Base-by-base conservation (phyloP, 2,888 invertebrate genomes). In the Ceriagrion tenellum region DNA sequence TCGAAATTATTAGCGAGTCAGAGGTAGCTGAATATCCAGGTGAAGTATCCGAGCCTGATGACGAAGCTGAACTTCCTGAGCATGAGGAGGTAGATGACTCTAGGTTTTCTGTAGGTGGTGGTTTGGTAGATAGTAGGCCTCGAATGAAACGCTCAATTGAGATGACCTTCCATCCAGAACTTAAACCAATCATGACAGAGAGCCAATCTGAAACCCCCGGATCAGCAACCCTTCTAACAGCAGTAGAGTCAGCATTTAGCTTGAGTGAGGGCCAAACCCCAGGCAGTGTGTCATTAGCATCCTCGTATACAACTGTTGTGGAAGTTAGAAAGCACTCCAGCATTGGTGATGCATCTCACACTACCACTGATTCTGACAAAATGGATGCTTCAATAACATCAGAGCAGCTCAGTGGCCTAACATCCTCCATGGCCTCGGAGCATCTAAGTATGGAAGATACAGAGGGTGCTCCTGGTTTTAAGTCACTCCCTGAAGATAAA, bases 71-170 rank as follows among this genome's bases (percentile, higher is more conserved):
- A 10, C 96, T 96, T 88, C 95, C 96, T 18, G 96, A 96, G 16
- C 96, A 96, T 95, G 96, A 96, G 97, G 96, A 96, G 40, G 95
- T 56, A 96, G 96, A 96, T 93, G 95, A 89, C n/a, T 59, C 69
- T 12, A 88, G 56, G 55, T 91, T 95, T n/a, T 40, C 55, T 4
- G 13, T 63, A 12, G 59, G 88, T 88, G 88, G 91, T 40, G 59
- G 56, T 47, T n/a, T 74, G 20, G 69, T 69, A 26, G 96, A 96
- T 81, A 95, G 97, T n/a, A 97, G 98, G 55, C 98, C 98, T 20
- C 97, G 97, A 96, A 99, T 99, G 99, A 99, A 99, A 96, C 97
- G 99, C 95, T 99, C 99, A 0, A 98, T 98, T 96, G 99, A 99
- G 97, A 99, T 99, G 99, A 98, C 98, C 95, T 99, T 99, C 96